These are phyloP conservation scores for Coccyzus lansbergi DNA, from an alignment of 2,797 vertebrate genomes.

Conservation along the genomic window DNA sequence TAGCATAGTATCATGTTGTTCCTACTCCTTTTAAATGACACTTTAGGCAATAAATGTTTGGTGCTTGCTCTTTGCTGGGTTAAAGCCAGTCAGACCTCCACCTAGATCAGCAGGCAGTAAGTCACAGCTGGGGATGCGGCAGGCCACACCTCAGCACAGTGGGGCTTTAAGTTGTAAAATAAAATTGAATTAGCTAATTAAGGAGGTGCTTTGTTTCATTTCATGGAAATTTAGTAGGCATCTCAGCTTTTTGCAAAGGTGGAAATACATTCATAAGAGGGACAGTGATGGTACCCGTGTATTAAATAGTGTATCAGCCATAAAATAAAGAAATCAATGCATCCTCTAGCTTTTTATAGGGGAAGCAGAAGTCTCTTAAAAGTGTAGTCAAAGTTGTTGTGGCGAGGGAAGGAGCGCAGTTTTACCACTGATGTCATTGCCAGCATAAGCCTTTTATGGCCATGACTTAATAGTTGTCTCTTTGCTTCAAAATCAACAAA, in stretches of 20 bases:
- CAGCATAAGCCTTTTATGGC: slow-evolving; percentile 77
- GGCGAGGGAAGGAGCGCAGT: slow-evolving; percentile 6
- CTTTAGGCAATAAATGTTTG: background rate
- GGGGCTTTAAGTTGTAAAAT: background rate
- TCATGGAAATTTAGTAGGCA: background rate
- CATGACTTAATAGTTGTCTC: slow-evolving; percentile 78
- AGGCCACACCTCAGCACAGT: background rate
- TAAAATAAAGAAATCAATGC: slow-evolving; percentile 32
- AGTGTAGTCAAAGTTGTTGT: slow-evolving; percentile 14
- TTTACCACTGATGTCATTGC: slow-evolving; percentile 52
- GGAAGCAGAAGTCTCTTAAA: slow-evolving; percentile 61
- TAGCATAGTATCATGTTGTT: background rate
- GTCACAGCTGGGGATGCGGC: background rate
- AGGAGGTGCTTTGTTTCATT: background rate
- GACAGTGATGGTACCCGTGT: background rate
- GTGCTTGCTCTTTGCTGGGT: background rate
- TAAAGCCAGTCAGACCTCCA: background rate
- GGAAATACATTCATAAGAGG: background rate
- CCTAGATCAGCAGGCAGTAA: background rate
- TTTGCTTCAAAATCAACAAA: slow-evolving; percentile 84
- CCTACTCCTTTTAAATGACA: background rate
- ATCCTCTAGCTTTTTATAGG: slow-evolving; percentile 28
- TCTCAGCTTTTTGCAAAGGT: background rate
- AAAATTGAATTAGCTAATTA: slow-evolving; percentile 1
- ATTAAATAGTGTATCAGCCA: background rate